Base-by-base conservation (phyloP, 2,888 invertebrate genomes). In the Listrodromus nycthemerus region DNA sequence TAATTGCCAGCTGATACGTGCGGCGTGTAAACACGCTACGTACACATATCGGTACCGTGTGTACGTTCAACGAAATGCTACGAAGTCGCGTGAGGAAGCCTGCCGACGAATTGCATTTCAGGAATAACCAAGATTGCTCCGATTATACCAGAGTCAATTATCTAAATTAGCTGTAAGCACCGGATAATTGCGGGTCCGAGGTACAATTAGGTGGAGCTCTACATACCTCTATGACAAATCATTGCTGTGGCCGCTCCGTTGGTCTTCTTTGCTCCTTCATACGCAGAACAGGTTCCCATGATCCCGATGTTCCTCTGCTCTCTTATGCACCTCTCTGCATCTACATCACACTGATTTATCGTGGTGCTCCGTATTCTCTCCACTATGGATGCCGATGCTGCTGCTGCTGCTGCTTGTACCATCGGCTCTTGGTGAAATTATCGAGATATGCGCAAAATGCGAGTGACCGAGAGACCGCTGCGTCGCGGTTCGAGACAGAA, bases 181-280 rank as follows among this genome's bases (percentile, higher is more conserved):
- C 88, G 89, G 87, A 86, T 89, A 89, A 91, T 89, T 89, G 87
- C 81, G 83, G 70, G 82, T 70, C 41, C 82, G 71, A 79, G 79
- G 48, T 85, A 87, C 88, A 89, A 91, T 91, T 89, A 90, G 85
- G 85, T 50, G 76, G 21, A 58, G 33, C 55, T 37, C 55, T 79
- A 77, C 77, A 76, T 61, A 80, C 84, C 37, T 45, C 87, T 89
- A 90, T 89, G 91, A 91, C 91, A 91, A 90, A 91, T 91, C 89
- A 86, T 84, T 82, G 45, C 80, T 83, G 78, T 73, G 75, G 82
- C 85, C 71, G 77, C 73, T 78, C 82, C 79, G 76, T 77, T 76
- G 67, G 80, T 69, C 81, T 80, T 71, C 61, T 30, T n/a, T 61
- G 83, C 81, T 75, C 58, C 83, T 77, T 77, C 84, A 58, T 81